Percentiles rank a stretch among this genome's conserved stretches.
Conservation (phyloP, 2,797 vertebrate genomes). For the Rhinogobio ventralis region DNA sequence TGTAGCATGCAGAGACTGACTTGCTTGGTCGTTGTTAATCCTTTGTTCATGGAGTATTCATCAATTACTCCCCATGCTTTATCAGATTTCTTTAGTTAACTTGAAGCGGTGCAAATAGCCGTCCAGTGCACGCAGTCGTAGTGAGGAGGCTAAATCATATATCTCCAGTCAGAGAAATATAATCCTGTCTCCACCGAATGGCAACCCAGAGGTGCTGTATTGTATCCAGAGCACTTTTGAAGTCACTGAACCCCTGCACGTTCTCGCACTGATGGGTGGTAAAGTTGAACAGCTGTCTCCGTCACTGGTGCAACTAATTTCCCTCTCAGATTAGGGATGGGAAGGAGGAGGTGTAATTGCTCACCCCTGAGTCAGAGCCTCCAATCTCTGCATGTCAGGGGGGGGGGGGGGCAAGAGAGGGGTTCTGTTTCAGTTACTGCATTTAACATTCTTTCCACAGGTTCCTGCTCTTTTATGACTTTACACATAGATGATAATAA, state of each 20-base stretch:
- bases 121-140: not conserved
- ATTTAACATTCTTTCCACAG: constrained; percentile 33
- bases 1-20: constrained; percentile 49
- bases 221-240: not conserved
- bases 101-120: not conserved
- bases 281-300: constrained; percentile 67
- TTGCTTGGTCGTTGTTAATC: constrained; percentile 52
- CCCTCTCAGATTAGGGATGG: constrained; percentile 50
- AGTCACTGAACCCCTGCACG: constrained; percentile 9
- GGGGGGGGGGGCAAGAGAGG: not conserved
- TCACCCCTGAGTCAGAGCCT: constrained; percentile 54
- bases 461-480: constrained; percentile 14
- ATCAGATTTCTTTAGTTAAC: constrained; percentile 2
- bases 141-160: not conserved
- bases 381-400: constrained; percentile 39
- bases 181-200: constrained; percentile 6
- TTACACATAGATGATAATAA: not conserved
- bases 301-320: constrained; percentile 57
- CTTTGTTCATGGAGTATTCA: constrained; percentile 71
- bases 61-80: constrained; percentile 50
- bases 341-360: constrained; percentile 22
- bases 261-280: constrained; percentile 23
- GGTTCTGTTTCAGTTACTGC: constrained; percentile 12
- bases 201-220: constrained; percentile 1
- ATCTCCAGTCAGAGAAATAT: constrained; percentile 7